Base-by-base conservation (phyloP, 2,888 invertebrate genomes). In the Amphipyra berbera region DNA sequence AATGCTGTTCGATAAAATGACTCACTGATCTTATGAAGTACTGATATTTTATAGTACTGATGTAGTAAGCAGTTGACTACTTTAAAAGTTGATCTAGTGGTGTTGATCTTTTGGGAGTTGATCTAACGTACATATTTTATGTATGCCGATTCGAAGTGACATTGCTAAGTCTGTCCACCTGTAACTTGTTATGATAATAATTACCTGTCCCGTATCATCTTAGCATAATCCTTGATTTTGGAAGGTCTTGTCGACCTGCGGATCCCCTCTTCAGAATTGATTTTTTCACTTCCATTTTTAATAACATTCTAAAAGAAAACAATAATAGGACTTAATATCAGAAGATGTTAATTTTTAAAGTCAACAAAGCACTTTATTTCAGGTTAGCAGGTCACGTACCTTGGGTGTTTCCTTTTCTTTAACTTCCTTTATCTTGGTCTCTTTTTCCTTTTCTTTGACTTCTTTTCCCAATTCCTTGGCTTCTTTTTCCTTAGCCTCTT, bases 211-310 rank as follows among this genome's bases (percentile, higher is more conserved):
- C 95, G 93, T 13, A 96, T 90, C 92, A 96, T 95, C 80, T 95
- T 95, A 0, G 95, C 95, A 75, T 95, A 96, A 78, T 95, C 95
- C 81, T 95, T 95, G 8, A 95, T 91, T 82, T 95, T 95, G 0
- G 91, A 92, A 1, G 93, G 92, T 21, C 95, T 87, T 27, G 93
- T 91, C 0, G 96, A 95, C 0, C 95, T 88, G 12, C 96, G 91
- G 2, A 95, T 84, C 0, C 81, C 81, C 5, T 92, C 92, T 35
- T 93, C 94, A 0, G 81, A 40, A 30, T 56, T 67, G 42, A 44
- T 78, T 63, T 86, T 88, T 0, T 90, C 91, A 33, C 46, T 76
- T 15, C 91, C 93, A 64, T 93, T 94, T 72, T 92, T 93, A 2
- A 90, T 69, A n/a, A 78, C 61, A 61, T 49, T 83, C 93, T 94